Conservation (phyloP, 2,888 invertebrate genomes). For the Heterodera filipjevi region DNA sequence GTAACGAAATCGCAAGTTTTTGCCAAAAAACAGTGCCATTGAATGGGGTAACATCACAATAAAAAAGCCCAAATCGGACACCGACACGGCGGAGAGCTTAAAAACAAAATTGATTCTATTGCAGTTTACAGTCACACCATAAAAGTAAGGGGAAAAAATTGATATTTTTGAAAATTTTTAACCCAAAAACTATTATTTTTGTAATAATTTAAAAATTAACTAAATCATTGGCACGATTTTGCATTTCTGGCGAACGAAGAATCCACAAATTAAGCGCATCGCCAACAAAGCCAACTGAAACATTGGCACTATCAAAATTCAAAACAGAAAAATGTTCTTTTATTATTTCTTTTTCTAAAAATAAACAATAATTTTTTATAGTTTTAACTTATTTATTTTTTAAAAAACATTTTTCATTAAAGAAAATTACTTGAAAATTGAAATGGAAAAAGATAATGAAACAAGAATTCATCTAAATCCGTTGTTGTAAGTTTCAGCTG, state of each 20-base stretch:
- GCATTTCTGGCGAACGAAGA: conserved; percentile 56
- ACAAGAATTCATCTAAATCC: conserved; percentile 48
- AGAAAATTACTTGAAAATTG: conserved; percentile 46
- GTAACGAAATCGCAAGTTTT: conserved; percentile 48
- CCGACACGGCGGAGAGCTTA: conserved; percentile 62
- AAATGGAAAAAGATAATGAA: conserved; percentile 59
- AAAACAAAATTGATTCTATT: too few relatives aligned
- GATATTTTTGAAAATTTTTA: too few relatives aligned
- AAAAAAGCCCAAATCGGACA: conserved; percentile 59
- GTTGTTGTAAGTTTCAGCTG: conserved; percentile 41
- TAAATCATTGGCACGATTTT: conserved; percentile 63
- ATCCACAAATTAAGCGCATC: conserved; percentile 61
- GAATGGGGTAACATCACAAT: conserved; percentile 51
- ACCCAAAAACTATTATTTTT: too few relatives aligned
- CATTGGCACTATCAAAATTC: background rate
- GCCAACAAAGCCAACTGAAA: conserved; percentile 55
- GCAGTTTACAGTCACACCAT: too few relatives aligned
- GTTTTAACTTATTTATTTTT: too few relatives aligned
- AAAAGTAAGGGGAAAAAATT: too few relatives aligned
- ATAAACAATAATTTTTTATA: too few relatives aligned
- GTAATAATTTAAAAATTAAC: conserved; percentile 43
- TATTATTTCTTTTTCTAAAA: too few relatives aligned
- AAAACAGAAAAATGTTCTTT: too few relatives aligned
- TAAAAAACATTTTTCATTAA: too few relatives aligned
- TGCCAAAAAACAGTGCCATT: conserved; percentile 39